Evolutionary conservation across 2,797 vertebrate genomes (phyloP).

Genomic region (Channallabes apus): DNA sequence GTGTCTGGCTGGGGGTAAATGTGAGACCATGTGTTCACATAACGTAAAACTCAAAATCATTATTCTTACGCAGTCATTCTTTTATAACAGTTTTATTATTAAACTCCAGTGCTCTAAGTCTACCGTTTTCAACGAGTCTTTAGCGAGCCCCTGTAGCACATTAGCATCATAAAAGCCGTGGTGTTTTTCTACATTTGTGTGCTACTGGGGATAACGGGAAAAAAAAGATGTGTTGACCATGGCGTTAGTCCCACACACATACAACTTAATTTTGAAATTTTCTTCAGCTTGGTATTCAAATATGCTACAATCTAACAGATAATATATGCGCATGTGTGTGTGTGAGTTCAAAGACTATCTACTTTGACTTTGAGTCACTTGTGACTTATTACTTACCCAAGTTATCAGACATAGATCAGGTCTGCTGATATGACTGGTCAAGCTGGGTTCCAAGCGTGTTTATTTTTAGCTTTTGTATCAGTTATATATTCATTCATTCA

Average conservation of each 20-base stretch:
- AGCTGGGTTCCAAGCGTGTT: too few relatives aligned
- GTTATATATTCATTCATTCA: too few relatives aligned
- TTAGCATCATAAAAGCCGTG: conserved; percentile 5
- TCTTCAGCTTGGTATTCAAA: neutral
- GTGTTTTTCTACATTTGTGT: neutral
- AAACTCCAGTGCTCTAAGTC: neutral
- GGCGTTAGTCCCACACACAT: neutral
- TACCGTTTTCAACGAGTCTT: neutral
- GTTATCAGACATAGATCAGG: too few relatives aligned
- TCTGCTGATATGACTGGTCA: too few relatives aligned
- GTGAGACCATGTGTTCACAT: neutral
- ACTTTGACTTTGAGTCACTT: too few relatives aligned
- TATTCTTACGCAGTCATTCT: neutral
- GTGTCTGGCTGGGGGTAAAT: neutral
- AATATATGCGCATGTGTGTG: neutral
- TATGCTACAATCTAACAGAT: neutral
- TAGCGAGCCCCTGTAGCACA: neutral
- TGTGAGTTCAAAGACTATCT: too few relatives aligned
- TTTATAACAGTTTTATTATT: neutral
- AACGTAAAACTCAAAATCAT: neutral
- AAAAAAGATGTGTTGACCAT: neutral
- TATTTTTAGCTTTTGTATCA: too few relatives aligned
- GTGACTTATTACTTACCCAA: too few relatives aligned
- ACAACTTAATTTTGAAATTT: neutral
- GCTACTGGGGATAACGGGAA: too few relatives aligned